These are phyloP conservation scores for Gandaritis pyraliata DNA, from an alignment of 2,888 invertebrate species.

Conservation along the genomic window DNA sequence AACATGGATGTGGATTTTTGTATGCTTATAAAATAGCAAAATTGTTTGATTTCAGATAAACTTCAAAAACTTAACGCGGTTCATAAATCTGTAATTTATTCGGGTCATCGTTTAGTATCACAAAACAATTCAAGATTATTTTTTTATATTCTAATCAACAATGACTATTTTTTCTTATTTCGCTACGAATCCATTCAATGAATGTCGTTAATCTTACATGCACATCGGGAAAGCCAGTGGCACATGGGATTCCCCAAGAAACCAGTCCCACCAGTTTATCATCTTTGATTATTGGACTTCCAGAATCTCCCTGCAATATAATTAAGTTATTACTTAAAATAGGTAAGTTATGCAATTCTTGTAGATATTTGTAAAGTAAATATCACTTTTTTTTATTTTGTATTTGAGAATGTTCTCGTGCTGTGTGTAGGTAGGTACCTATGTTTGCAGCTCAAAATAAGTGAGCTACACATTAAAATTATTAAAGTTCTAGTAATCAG, in stretches of 20 bases:
- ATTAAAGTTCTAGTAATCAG: too few species aligned
- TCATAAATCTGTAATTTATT: constrained; percentile 11
- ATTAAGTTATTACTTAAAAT: neutral
- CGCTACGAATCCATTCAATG: constrained; percentile 61
- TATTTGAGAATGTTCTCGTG: too few species aligned
- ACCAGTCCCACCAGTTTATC: constrained; percentile 68
- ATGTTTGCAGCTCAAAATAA: too few species aligned
- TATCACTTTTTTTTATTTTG: too few species aligned
- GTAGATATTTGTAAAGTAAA: too few species aligned
- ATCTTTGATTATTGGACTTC: constrained; percentile 68
- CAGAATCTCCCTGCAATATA: constrained; percentile 75
- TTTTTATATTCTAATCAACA: constrained; percentile 2
- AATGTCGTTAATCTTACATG: constrained; percentile 72
- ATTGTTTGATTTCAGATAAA: constrained; percentile 33
- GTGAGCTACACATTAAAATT: too few species aligned
- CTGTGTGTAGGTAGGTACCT: too few species aligned
- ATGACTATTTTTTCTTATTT: constrained; percentile 20
- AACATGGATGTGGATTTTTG: neutral
- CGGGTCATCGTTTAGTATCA: too few species aligned
- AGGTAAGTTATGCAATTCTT: neutral
- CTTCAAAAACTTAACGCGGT: constrained; percentile 24
- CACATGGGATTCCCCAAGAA: constrained; percentile 81
- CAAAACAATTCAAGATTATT: too few species aligned
- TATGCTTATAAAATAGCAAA: neutral
- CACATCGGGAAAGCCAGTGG: constrained; percentile 76